phyloP scores from a whole-genome alignment of 1,140 invertebrate genomes.

The Sycobia sp. region DNA sequence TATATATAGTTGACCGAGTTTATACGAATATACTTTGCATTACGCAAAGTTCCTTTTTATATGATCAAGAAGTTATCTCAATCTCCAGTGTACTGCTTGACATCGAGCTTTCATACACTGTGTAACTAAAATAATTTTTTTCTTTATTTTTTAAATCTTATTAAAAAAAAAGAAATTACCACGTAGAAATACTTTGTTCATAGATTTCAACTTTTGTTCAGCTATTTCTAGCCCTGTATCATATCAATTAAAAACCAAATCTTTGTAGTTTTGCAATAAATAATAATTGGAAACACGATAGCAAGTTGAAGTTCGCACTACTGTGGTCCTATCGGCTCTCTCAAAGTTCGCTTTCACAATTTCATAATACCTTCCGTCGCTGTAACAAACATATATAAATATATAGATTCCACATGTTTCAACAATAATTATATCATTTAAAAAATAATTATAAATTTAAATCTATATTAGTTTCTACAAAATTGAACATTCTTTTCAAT shows the following conservation, averaged over 20 bases:
- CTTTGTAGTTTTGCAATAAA: constrained; percentile 89
- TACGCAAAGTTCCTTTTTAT: too few species aligned
- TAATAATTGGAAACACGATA: constrained; percentile 91
- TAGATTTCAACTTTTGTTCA: not conserved
- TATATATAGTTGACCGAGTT: too few species aligned
- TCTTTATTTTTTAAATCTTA: not conserved
- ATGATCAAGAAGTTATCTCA: too few species aligned
- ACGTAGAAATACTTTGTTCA: constrained; percentile 17
- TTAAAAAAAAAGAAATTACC: constrained; percentile 14
- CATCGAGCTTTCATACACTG: not conserved
- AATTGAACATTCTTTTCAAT: too few species aligned
- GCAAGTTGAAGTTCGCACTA: constrained; percentile 94
- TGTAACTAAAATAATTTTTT: constrained; percentile 13
- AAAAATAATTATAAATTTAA: too few species aligned
- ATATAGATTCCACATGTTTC: too few species aligned
- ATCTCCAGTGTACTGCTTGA: too few species aligned
- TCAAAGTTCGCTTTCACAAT: constrained; percentile 99
- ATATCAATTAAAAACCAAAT: constrained; percentile 87
- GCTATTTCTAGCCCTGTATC: not conserved
- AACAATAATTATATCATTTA: too few species aligned
- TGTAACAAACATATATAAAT: constrained; percentile 58
- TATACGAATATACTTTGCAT: too few species aligned
- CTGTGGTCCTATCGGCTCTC: constrained; percentile 92
- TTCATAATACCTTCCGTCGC: constrained; percentile 99
- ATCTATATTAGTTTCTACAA: too few species aligned